Evolutionary conservation across 1,140 invertebrate genomes (phyloP).

Genomic region (Medauroidea extradentata): DNA sequence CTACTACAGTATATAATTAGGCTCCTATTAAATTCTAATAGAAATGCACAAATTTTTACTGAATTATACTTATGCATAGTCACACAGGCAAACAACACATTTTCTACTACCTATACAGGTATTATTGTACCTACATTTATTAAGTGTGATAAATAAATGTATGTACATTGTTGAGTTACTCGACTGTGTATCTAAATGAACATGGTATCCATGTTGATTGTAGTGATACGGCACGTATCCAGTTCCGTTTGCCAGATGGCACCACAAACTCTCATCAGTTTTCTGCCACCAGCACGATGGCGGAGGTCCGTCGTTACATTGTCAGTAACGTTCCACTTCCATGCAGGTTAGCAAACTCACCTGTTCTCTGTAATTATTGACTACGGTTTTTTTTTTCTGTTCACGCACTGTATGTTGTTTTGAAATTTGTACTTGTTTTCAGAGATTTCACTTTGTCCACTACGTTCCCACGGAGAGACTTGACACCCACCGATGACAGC

Average conservation of each 20-base stretch:
- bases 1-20: too few relatives aligned
- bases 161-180: too few relatives aligned
- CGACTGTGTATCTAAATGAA: too few relatives aligned
- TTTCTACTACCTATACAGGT: too few relatives aligned
- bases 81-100: too few relatives aligned
- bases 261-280: slow-evolving; percentile 60
- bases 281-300: slow-evolving; percentile 51
- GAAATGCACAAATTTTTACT: too few relatives aligned
- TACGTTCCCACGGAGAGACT: slow-evolving; percentile 72
- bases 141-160: too few relatives aligned
- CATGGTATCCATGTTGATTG: too few relatives aligned
- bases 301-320: slow-evolving; percentile 42
- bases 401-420: slow-evolving; percentile 9
- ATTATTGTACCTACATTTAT: too few relatives aligned
- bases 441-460: slow-evolving; percentile 64
- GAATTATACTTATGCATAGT: too few relatives aligned
- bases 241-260: slow-evolving; percentile 80
- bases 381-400: slow-evolving; percentile 23
- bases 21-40: too few relatives aligned
- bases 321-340: slow-evolving; percentile 1
- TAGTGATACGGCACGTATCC: slow-evolving; percentile 56
- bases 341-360: slow-evolving; percentile 10
- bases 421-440: background rate
- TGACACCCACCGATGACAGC: slow-evolving; percentile 56
- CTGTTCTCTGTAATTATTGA: too few relatives aligned